Percentiles rank a stretch among this genome's conserved stretches.
phyloP scores from a whole-genome alignment of 2,113 vertebrate genomes.

The Camelus dromedarius region DNA sequence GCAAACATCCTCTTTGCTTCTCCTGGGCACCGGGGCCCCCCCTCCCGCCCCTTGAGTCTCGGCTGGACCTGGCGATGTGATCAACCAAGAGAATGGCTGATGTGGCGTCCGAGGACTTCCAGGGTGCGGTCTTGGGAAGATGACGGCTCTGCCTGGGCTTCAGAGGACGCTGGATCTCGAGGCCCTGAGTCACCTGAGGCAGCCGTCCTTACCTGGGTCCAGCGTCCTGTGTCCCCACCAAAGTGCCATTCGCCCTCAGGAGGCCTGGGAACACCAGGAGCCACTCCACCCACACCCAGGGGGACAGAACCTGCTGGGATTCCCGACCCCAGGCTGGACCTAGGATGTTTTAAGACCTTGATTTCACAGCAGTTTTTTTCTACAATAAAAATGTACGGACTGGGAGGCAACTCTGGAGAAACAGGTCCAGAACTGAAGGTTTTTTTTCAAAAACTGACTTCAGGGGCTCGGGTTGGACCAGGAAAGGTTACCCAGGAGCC shows the following conservation, averaged over 20 bases:
- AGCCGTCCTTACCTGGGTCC: too few relatives aligned
- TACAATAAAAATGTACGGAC: not conserved
- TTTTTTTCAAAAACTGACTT: not conserved
- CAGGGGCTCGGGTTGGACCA: not conserved
- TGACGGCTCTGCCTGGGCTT: not conserved
- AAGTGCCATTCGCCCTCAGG: not conserved
- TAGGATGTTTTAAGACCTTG: not conserved
- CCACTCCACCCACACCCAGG: accelerated
- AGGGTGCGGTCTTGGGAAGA: not conserved
- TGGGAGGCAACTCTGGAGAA: not conserved
- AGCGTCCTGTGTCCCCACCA: too few relatives aligned
- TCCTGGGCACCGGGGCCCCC: not conserved
- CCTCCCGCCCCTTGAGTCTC: not conserved
- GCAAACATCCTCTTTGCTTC: not conserved
- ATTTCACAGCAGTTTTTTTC: not conserved
- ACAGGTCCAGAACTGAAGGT: not conserved
- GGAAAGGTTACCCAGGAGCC: not conserved
- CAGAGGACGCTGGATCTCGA: not conserved
- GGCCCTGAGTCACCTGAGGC: not conserved
- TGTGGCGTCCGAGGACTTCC: not conserved
- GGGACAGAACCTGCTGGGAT: too few relatives aligned
- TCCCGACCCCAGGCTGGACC: not conserved
- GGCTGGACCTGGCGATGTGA: not conserved
- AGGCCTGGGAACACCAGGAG: not conserved
- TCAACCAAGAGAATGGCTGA: not conserved